These are phyloP conservation scores for Dendrocincla fuliginosa DNA, from an alignment of 2,797 vertebrate species.

Conservation along the genomic window DNA sequence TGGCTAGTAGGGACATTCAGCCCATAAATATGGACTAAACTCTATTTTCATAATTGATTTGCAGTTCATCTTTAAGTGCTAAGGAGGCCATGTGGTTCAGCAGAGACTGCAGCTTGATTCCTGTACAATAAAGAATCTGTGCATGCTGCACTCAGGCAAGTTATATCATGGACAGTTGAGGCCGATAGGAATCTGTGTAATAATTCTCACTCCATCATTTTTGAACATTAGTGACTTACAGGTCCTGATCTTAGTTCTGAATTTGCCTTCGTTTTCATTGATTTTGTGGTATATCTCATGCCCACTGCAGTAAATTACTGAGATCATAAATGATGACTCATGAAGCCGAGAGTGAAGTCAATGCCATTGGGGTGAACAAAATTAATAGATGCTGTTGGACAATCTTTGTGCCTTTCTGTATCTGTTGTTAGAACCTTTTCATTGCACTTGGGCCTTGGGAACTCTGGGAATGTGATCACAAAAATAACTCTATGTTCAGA, in stretches of 20 bases:
- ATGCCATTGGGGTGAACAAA: conserved; percentile 14
- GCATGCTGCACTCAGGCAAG: not conserved
- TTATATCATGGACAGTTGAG: not conserved
- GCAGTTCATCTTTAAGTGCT: conserved; percentile 54
- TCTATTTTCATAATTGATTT: conserved; percentile 69
- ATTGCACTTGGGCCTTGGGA: not conserved
- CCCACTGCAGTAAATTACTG: conserved; percentile 36
- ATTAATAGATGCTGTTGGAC: conserved; percentile 18
- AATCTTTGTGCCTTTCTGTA: not conserved
- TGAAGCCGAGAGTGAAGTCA: conserved; percentile 16
- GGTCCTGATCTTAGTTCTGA: conserved; percentile 43
- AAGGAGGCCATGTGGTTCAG: conserved; percentile 13
- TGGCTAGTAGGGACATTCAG: conserved; percentile 35
- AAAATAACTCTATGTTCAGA: not conserved
- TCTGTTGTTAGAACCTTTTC: not conserved
- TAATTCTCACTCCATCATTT: conserved; percentile 51
- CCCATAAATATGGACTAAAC: conserved; percentile 57
- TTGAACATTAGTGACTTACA: conserved; percentile 36
- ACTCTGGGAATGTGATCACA: not conserved
- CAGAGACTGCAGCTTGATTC: conserved; percentile 9
- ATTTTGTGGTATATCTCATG: conserved; percentile 63
- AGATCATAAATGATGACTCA: conserved; percentile 65
- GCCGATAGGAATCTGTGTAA: not conserved
- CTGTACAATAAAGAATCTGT: not conserved
- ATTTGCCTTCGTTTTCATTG: conserved; percentile 55